Percentiles rank a stretch among this genome's conserved stretches.
These are phyloP conservation scores for Philopedon plagiatum DNA, from an alignment of 2,888 invertebrate species.

Conservation along the genomic window DNA sequence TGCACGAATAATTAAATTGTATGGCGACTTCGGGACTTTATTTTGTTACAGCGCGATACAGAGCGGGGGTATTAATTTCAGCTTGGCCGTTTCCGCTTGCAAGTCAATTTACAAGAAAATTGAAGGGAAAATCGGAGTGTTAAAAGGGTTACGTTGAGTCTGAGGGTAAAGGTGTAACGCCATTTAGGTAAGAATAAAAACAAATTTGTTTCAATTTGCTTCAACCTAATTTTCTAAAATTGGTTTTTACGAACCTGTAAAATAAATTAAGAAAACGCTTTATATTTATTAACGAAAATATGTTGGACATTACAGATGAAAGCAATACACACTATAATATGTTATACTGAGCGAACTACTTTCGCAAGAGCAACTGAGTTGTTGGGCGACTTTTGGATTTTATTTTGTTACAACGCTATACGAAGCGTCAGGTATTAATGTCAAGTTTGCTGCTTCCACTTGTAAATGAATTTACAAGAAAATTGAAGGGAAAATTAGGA, in stretches of 20 bases:
- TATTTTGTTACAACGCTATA: slow-evolving; percentile 47
- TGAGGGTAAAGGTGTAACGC: slow-evolving; percentile 7
- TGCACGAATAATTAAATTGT: slow-evolving; percentile 50
- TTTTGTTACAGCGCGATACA: slow-evolving; percentile 44
- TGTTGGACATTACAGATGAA: too few species aligned
- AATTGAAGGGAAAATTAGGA: slow-evolving; percentile 43
- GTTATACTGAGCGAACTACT: slow-evolving; percentile 46
- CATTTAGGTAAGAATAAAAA: neutral
- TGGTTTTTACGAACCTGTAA: too few species aligned
- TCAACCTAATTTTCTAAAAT: neutral
- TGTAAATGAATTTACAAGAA: slow-evolving; percentile 48
- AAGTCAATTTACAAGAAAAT: slow-evolving; percentile 49
- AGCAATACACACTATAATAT: too few species aligned
- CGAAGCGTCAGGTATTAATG: slow-evolving; percentile 37
- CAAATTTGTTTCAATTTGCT: slow-evolving; percentile 1
- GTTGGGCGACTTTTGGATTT: slow-evolving; percentile 49
- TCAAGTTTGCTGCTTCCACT: slow-evolving; percentile 38
- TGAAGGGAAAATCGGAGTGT: slow-evolving; percentile 34
- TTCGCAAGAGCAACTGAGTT: slow-evolving; percentile 49
- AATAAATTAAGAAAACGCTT: too few species aligned
- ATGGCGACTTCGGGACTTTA: slow-evolving; percentile 50
- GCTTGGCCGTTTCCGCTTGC: slow-evolving; percentile 41
- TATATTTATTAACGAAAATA: too few species aligned
- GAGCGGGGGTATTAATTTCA: slow-evolving; percentile 42
- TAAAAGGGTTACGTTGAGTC: slow-evolving; percentile 38